Conservation (phyloP, 2,888 invertebrate species). For the Ichneumon xanthorius region DNA sequence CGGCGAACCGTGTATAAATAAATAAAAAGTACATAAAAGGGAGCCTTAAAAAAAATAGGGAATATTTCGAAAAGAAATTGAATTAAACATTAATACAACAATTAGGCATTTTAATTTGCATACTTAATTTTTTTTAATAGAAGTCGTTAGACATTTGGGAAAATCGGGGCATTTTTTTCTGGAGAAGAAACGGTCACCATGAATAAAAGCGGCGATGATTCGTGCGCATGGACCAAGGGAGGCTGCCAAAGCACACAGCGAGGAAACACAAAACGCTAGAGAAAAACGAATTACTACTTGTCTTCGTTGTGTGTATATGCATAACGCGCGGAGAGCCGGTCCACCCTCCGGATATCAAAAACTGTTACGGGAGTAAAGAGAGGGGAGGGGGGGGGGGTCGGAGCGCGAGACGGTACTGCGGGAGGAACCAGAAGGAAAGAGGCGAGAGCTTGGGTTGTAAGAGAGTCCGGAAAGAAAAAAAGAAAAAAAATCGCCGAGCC, state of each 20-base stretch:
- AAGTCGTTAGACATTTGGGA: no score
- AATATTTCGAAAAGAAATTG: no score
- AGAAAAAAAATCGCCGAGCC: slow-evolving; percentile 79
- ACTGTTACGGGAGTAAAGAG: slow-evolving; percentile 74
- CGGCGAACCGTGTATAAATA: no score
- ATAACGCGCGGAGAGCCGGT: slow-evolving; percentile 37
- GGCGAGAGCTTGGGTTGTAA: slow-evolving; percentile 19
- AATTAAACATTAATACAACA: no score
- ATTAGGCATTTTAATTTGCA: no score
- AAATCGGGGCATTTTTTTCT: no score
- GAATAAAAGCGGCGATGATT: background rate
- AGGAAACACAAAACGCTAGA: slow-evolving; percentile 1
- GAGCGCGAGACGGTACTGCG: slow-evolving; percentile 44
- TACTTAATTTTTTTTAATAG: no score
- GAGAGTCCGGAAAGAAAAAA: slow-evolving; percentile 36
- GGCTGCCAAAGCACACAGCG: background rate
- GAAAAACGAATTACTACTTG: slow-evolving; percentile 24
- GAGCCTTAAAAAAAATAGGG: no score
- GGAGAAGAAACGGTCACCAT: no score
- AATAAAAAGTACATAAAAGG: no score
- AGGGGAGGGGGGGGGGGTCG: slow-evolving; percentile 52
- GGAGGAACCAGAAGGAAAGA: slow-evolving; percentile 43
- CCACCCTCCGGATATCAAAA: slow-evolving; percentile 83
- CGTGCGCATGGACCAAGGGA: background rate
- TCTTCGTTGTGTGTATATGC: slow-evolving; percentile 14